Evolutionary conservation across 2,113 vertebrate species (phyloP), one percentile per base, ranked within the genome.

Genomic region (Felis chaus): DNA sequence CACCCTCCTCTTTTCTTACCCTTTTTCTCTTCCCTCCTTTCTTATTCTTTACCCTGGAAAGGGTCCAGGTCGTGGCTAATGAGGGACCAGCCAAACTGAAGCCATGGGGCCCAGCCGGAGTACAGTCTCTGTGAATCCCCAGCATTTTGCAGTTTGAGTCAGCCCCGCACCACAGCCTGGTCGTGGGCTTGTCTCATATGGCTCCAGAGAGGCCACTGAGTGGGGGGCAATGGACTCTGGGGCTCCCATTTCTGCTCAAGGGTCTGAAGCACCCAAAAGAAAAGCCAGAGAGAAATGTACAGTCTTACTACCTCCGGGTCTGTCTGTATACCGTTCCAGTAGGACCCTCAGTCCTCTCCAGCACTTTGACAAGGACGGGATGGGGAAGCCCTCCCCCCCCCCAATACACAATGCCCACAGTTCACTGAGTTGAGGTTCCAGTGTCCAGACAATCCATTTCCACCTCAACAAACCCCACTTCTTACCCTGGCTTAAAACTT

Each of bases 121-220:
- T 19, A 85, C 31, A 91, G 79, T 57, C 45, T 36, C 45, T 36
- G 68, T 65, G 41, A 89, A 92, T 91, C 79, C 39, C 91, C 69
- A 87, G 89, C 23, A 65, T 73, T 95, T 55, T 91, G 23, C 78
- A 97, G 19, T 89, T 89, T 93, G 73, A 94, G 41, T 93, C 83
- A 89, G 71, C 27, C 33, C 55, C 55, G 65, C 27, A 74, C 41
- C 55, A 74, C 21, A 86, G 82, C 19, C 85, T 82, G 31, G 48
- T 5, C 39, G 41, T 39, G 61, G 66, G 74, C 53, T 80, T 80
- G 83, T 69, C 74, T 93, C 83, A 78, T 55, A 92, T 19, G 78
- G 36, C 19, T 79, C 73, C 57, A 91, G 66, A 96, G 31, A 94
- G 19, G 74, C 33, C 76, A 39, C 39, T 29, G 68, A 48, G 50